Percentiles rank a stretch among this genome's conserved stretches.
phyloP scores from a whole-genome alignment of 2,888 invertebrate genomes.

The Bugulina stolonifera region DNA sequence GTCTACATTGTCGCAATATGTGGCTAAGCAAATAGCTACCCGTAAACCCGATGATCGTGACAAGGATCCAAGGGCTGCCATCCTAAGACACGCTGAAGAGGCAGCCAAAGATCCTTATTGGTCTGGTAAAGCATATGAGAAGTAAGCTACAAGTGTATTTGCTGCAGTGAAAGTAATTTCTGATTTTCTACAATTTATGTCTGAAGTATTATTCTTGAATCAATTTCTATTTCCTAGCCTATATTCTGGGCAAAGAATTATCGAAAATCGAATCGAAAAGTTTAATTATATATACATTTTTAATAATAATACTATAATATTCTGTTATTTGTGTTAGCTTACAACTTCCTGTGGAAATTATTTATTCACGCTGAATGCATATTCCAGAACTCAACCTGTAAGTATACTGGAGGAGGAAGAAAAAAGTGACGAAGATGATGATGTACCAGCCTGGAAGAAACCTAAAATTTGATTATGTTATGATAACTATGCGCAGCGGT shows the following conservation, averaged over 20 bases:
- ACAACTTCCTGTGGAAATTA: too few species aligned
- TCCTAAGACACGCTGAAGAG: constrained; percentile 86
- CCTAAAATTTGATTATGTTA: constrained; percentile 62
- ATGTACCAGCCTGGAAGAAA: constrained; percentile 49
- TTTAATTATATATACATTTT: too few species aligned
- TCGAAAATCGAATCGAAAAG: too few species aligned
- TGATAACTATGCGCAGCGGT: too few species aligned
- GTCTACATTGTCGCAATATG: constrained; percentile 90
- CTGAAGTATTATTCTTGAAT: too few species aligned
- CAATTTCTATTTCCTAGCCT: too few species aligned
- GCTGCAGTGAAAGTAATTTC: too few species aligned
- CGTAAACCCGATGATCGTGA: constrained; percentile 62
- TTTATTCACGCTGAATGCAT: not conserved
- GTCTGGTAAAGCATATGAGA: constrained; percentile 55
- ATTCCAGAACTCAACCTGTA: constrained; percentile 69
- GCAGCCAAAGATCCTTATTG: constrained; percentile 94
- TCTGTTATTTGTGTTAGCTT: too few species aligned
- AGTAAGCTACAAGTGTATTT: constrained; percentile 35
- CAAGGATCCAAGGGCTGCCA: constrained; percentile 85
- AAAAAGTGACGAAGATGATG: constrained; percentile 40
- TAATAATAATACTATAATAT: too few species aligned
- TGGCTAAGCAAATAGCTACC: constrained; percentile 87
- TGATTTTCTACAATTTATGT: too few species aligned
- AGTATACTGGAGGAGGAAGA: constrained; percentile 61
- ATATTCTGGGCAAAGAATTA: too few species aligned